Base-by-base conservation (phyloP, 1,140 invertebrate species). In the Oedothorax gibbosus region DNA sequence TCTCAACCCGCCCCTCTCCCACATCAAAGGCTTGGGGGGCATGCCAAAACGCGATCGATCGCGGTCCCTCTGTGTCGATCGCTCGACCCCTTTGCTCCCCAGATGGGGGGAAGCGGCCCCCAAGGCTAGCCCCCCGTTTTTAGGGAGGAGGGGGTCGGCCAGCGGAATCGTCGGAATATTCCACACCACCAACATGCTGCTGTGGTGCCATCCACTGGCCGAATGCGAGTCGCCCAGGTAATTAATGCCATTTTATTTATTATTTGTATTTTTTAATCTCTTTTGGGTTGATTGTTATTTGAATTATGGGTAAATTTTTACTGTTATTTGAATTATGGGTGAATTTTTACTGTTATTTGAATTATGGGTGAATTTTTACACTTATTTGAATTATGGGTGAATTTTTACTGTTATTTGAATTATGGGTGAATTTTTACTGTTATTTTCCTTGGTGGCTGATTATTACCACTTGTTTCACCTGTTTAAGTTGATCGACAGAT, bases 41-140 rank as follows among this genome's bases (percentile, higher is more conserved):
- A 54, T 65, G 10, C 88, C 88, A 5, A 87, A 87, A 57, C 75
- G 88, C 53, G 88, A 88, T 66, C 84, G 88, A n/a, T 88, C 88
- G 8, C 82, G 87, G 64, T 88, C 88, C n/a, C 83, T 88, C 12
- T 88, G 87, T 62, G 88, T 88, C 11, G 88, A 88, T 15, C 79
- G 87, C 35, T 85, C 81, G 21, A 86, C 87, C 49, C 87, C 88
- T 53, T 51, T 88, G 15, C 82, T 88, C 15, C 85, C 85, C 12
- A 84, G 65, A 82, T 87, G 35, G 84, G 35, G 35, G 35, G 35
- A 35, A 1, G 35, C 35, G 35, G 86, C 75, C 71, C 53, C 64
- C 65, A 75, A 80, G 15, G 68, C 66, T 9, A 54, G 65, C 14
- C 69, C 76, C 15, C 75, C 87, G 12, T 65, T 83, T 76, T 71